Percentiles rank a stretch among this genome's conserved stretches.
Conservation (phyloP, 1,140 invertebrate species). For the Bactericera cockerelli region DNA sequence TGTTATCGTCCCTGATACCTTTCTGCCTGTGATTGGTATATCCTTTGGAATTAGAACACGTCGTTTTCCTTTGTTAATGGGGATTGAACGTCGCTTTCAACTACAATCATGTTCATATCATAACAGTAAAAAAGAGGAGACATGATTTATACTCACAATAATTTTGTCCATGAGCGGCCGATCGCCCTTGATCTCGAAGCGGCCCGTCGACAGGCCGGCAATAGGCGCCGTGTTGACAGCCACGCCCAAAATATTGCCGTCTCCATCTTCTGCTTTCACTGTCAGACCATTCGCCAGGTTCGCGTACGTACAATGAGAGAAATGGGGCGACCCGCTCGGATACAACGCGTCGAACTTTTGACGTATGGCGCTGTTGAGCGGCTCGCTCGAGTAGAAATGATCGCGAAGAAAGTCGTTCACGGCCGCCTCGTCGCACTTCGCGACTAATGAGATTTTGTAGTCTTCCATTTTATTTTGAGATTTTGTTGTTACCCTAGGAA, state of each 20-base stretch:
- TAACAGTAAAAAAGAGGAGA: too few species aligned
- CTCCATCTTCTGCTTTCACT: not conserved
- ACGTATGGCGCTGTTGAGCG: not conserved
- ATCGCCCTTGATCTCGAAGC: too few species aligned
- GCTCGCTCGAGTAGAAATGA: not conserved
- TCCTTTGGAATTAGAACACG: too few species aligned
- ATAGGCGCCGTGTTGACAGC: not conserved
- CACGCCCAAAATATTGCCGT: not conserved
- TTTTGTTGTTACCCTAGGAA: too few species aligned
- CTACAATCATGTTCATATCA: too few species aligned
- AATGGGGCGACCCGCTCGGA: not conserved
- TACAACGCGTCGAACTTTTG: not conserved
- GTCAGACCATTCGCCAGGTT: not conserved
- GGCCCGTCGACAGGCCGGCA: too few species aligned
- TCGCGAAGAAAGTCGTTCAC: not conserved
- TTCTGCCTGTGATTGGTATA: too few species aligned
- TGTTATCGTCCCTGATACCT: too few species aligned
- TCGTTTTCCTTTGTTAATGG: too few species aligned
- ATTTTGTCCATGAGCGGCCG: too few species aligned
- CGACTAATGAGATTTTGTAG: not conserved
- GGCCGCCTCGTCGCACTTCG: not conserved
- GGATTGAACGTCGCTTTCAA: too few species aligned
- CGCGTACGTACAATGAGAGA: not conserved
- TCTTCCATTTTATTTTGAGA: not conserved
- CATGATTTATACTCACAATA: too few species aligned